Conservation (phyloP, 37 sponge, comb jelly and placozoan genomes). For the Hormiphora californensis region DNA sequence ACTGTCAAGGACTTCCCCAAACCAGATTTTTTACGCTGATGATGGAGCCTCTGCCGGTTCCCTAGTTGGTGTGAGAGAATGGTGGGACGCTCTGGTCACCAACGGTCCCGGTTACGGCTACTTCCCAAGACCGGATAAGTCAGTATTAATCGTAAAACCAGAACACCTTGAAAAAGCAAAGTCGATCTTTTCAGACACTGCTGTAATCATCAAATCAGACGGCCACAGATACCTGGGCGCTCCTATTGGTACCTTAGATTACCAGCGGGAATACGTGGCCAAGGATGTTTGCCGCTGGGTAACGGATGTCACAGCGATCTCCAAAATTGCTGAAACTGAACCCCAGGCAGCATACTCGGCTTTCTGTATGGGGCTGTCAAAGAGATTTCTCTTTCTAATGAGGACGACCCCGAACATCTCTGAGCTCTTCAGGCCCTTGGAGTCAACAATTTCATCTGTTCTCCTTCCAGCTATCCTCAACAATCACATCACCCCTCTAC, state of each 20-base stretch:
- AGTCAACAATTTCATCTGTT: no score
- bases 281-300: not conserved
- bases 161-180: not conserved
- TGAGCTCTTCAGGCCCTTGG: no score
- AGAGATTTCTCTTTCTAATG: no score
- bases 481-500: no score
- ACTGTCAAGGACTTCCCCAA: not conserved
- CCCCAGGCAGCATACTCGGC: not conserved
- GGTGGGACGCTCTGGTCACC: constrained; percentile 55
- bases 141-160: not conserved
- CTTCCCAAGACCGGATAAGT: not conserved
- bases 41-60: constrained; percentile 56
- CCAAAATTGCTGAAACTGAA: not conserved
- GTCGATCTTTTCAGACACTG: not conserved
- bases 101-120: constrained; percentile 54
- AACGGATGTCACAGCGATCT: not conserved
- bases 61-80: not conserved
- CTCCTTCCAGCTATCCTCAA: no score
- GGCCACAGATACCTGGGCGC: constrained; percentile 25
- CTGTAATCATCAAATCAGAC: not conserved
- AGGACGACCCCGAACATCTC: no score
- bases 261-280: not conserved
- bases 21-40: constrained; percentile 62
- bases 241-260: not conserved
- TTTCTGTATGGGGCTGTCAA: no score